A percentile compares a stretch with the other conserved stretches of the same genome.
These are phyloP conservation scores for Leistus spinibarbis DNA, from an alignment of 2,888 invertebrate species.

Conservation along the genomic window DNA sequence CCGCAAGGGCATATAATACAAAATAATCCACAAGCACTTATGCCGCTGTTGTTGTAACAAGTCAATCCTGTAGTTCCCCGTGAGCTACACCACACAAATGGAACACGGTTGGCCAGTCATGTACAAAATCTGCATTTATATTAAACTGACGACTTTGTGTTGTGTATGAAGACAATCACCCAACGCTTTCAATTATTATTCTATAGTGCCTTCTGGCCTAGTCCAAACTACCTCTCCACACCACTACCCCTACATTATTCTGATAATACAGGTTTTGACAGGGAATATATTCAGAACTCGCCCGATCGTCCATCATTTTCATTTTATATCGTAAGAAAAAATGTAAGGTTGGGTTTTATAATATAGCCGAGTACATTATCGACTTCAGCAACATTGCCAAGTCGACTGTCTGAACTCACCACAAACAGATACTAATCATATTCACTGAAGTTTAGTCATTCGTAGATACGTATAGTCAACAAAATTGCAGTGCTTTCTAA, in stretches of 20 bases:
- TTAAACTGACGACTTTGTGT: constrained; percentile 12
- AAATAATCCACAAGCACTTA: constrained; percentile 19
- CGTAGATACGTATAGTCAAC: too few species aligned
- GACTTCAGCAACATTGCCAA: too few species aligned
- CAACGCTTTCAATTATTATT: not conserved
- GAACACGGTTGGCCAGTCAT: not conserved
- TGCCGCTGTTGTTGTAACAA: not conserved
- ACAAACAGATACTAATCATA: too few species aligned
- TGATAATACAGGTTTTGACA: not conserved
- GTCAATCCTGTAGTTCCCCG: not conserved
- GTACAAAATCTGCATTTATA: constrained; percentile 31
- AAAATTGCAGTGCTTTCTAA: too few species aligned
- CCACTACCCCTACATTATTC: not conserved
- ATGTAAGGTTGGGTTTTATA: not conserved
- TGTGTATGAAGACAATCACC: not conserved
- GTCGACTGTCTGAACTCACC: too few species aligned
- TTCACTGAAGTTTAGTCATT: too few species aligned
- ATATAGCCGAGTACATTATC: too few species aligned
- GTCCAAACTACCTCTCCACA: not conserved
- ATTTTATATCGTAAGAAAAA: not conserved
- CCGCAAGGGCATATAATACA: constrained; percentile 6
- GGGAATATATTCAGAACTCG: not conserved
- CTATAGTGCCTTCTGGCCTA: not conserved
- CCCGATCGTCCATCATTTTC: not conserved
- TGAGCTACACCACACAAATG: not conserved